phyloP scores from a whole-genome alignment of 1,140 invertebrate species.

The Papilio aristodemus region DNA sequence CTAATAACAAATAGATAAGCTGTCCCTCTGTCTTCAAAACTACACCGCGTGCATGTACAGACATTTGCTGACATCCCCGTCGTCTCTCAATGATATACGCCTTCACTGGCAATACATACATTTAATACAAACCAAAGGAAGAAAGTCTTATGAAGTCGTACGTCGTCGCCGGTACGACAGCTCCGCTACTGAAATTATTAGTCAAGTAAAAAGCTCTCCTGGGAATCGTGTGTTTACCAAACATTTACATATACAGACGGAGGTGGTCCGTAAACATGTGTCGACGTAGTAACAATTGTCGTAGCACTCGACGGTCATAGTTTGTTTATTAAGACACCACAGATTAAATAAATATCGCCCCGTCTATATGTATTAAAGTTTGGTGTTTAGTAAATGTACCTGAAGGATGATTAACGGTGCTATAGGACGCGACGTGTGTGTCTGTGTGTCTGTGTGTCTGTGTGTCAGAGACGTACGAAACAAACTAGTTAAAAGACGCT shows the following conservation, averaged over 20 bases:
- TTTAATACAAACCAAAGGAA: neutral
- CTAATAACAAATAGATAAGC: too few species aligned
- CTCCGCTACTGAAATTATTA: too few species aligned
- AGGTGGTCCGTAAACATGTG: neutral
- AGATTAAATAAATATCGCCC: too few species aligned
- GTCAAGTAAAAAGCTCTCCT: too few species aligned
- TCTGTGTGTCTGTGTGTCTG: neutral
- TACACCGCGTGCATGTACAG: neutral
- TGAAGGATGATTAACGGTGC: neutral
- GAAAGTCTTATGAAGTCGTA: neutral
- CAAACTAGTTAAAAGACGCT: neutral
- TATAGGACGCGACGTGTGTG: neutral
- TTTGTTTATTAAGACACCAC: too few species aligned
- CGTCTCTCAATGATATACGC: neutral
- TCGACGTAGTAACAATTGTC: too few species aligned
- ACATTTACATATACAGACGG: neutral
- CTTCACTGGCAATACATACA: conserved; percentile 1
- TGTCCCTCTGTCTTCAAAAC: too few species aligned
- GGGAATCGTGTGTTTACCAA: neutral
- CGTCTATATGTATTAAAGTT: neutral
- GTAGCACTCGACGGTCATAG: too few species aligned
- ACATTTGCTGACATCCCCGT: neutral
- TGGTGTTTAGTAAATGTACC: neutral
- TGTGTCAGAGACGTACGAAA: neutral
- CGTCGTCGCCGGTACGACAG: too few species aligned